Evolutionary conservation across 2,797 vertebrate genomes (phyloP), one percentile per base, ranked within the genome.

Genomic region (Scomberomorus guttatus): DNA sequence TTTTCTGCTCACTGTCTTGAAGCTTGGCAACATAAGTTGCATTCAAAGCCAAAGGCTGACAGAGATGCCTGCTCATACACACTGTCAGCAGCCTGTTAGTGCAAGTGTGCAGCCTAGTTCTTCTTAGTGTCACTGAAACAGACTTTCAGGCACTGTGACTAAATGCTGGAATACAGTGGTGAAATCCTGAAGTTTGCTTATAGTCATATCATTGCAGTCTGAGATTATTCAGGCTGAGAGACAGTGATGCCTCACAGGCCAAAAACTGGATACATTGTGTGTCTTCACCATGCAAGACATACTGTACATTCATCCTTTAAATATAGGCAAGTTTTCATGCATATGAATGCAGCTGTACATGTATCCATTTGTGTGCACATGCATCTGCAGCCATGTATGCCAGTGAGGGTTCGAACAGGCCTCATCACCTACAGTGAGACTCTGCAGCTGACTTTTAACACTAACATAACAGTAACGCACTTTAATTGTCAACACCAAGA

Each of bases 1-100:
- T 76, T 76, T 70, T 75, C 62, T 57, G 62, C 42, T 75, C 70
- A 44, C 60, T 29, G 62, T 70, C 56, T 75, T 32, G n/a, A 71
- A 54, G 57, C 39, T 74, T 64, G 81, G 83, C 82, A 80, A 61
- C 24, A 12, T 8, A 0, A 56, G 27, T 4, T 6, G 46, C 32
- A 20, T 27, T 46, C 64, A 61, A 58, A 79, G 72, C 63, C 79
- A 62, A 74, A 52, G 18, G 34, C 61, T 78, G 65, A 68, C 12
- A 0, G 55, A 61, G 37, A 68, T 3, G 64, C 70, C 60, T 76
- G 54, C 59, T 56, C 58, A 56, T 55, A 60, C 52, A n/a, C 11
- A 46, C 52, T 32, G 59, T 61, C 62, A n/a, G 25, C 57, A 72
- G 59, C 22, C 72, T 64, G 18, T 37, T 65, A 12, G 12, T 59